These are phyloP conservation scores for Rhinopomastus cyanomelas DNA, from an alignment of 2,113 vertebrate species.

Conservation along the genomic window DNA sequence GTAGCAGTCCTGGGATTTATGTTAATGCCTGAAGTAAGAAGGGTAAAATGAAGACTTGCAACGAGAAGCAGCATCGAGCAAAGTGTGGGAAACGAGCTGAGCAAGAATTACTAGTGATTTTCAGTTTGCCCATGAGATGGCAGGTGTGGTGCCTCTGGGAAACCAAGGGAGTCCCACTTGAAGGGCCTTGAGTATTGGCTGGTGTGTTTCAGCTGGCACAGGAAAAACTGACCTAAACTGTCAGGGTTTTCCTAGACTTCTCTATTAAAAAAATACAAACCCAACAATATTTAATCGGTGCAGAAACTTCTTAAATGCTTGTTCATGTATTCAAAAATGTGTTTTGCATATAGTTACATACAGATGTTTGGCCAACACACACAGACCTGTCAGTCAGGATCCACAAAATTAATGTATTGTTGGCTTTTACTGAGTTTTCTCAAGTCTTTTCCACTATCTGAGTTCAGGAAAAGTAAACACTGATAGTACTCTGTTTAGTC, in stretches of 20 bases:
- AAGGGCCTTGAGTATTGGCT: background rate
- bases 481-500: background rate
- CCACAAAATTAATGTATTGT: background rate
- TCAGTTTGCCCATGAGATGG: constrained; percentile 10
- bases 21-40: background rate
- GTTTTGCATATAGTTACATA: background rate
- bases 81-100: background rate
- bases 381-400: background rate
- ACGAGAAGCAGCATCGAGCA: background rate
- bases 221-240: background rate
- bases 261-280: background rate
- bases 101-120: background rate
- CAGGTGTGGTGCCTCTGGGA: background rate
- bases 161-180: background rate
- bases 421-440: background rate
- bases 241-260: background rate
- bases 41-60: background rate
- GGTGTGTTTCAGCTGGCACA: background rate
- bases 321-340: background rate
- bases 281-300: background rate
- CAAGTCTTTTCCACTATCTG: background rate
- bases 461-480: background rate
- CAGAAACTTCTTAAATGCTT: background rate
- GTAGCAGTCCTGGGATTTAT: background rate
- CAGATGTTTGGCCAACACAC: background rate